Base-by-base conservation (phyloP, 2,888 invertebrate genomes). In the Thelaira solivaga region DNA sequence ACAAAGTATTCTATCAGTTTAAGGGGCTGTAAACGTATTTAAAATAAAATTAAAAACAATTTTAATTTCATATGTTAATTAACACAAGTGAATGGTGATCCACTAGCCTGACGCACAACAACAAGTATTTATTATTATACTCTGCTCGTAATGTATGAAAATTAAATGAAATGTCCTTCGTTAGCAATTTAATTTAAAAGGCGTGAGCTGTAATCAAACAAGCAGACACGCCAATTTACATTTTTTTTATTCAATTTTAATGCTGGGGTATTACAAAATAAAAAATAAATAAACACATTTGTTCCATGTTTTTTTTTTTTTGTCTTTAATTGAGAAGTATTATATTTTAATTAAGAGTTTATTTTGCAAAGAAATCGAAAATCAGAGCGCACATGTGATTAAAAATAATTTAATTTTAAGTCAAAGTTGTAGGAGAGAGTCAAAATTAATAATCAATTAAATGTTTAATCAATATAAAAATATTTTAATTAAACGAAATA, bases 51-150 rank as follows among this genome's bases (percentile, higher is more conserved):
- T 62, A 64, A 73, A 64, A 65, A 65, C 55, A 65, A 65, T 57
- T 73, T 73, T 51, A 69, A 59, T 61, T 61, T 57, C 41, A 49
- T 65, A 47, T 64, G 64, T 57, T 72, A 64, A 72, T 72, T 72
- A 64, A 47, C 22, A 59, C 39, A 69, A 59, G 47, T 29, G 39
- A 4, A 57, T 68, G 47, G n/a, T 57, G 57, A 31, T 34, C 26
- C 24, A 26, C 34, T 18, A 5, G 45, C 8, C 6, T 26, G 36
- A 57, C 7, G 45, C 8, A 3, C 20, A 26, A 57, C 7, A 4
- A 13, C 8, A 36, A n/a, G 16, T 64, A 36, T 49, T 64, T 57
- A 49, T 69, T 45, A 36, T 39, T 13, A 47, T 57, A 1, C 16
- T n/a, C n/a, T n/a, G n/a, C n/a, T n/a, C n/a, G n/a, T 47, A 49